phyloP scores from a whole-genome alignment of 2,113 vertebrate species.

The Athene noctua region DNA sequence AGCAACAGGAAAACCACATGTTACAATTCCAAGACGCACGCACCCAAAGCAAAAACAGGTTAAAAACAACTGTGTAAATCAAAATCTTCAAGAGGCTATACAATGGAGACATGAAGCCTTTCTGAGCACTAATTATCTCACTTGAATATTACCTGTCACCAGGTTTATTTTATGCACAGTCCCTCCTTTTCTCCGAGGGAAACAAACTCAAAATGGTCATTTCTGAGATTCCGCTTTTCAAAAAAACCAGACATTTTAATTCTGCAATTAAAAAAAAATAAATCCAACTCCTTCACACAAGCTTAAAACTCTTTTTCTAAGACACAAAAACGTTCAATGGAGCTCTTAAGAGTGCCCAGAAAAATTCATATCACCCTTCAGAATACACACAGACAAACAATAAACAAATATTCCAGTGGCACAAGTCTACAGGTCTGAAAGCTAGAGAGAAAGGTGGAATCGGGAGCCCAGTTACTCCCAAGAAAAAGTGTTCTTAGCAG shows the following conservation, averaged over 20 bases:
- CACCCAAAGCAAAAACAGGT: constrained; percentile 60
- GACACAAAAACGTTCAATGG: background rate
- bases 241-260: background rate
- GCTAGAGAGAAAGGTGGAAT: background rate
- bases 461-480: background rate
- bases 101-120: constrained; percentile 32
- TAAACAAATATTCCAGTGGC: constrained; percentile 22
- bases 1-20: constrained; percentile 69
- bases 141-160: background rate
- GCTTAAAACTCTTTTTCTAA: constrained; percentile 1
- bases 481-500: constrained; percentile 47
- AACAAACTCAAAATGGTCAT: background rate
- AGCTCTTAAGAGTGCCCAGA: constrained; percentile 45
- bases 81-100: constrained; percentile 42
- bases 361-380: constrained; percentile 42
- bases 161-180: background rate
- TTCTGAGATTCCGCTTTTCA: background rate
- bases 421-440: constrained; percentile 10
- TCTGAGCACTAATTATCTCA: constrained; percentile 42
- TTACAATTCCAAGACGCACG: constrained; percentile 72
- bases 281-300: background rate
- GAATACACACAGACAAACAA: constrained; percentile 42
- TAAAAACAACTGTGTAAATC: constrained; percentile 60
- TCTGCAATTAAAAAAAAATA: background rate
- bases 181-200: constrained; percentile 23